Conservation (phyloP, 92 coral and sea anemone genomes). For the Ricordea florida region DNA sequence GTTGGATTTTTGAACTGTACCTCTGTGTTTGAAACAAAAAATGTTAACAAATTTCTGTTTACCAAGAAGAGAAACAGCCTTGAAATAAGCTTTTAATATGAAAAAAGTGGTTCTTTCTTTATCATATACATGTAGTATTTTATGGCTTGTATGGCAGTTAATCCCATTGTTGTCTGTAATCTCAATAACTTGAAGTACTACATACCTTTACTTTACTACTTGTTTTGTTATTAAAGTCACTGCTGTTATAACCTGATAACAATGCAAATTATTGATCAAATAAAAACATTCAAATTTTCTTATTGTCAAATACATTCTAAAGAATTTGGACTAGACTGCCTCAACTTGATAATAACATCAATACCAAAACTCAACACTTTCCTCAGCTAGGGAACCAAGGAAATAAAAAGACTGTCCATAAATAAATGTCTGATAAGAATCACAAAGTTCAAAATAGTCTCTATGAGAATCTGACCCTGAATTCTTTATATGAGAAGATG, state of each 20-base stretch:
- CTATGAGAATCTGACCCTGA: slow-evolving; percentile 4
- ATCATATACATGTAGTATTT: not conserved
- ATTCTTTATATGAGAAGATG: slow-evolving; percentile 2
- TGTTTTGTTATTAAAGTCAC: slow-evolving; percentile 1
- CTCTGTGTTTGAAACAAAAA: slow-evolving; percentile 1
- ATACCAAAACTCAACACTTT: slow-evolving; percentile 2
- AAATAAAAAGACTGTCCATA: not conserved
- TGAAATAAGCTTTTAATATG: not conserved
- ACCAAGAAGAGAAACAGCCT: not conserved
- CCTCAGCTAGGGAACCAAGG: not conserved
- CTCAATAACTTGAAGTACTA: not conserved
- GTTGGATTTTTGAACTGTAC: slow-evolving; percentile 1
- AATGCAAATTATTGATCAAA: slow-evolving; percentile 1
- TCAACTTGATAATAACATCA: slow-evolving; percentile 8
- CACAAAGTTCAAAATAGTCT: slow-evolving; percentile 2
- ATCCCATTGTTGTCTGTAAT: not conserved
- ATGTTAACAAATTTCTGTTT: not conserved
- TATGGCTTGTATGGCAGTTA: too few species aligned
- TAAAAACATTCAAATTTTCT: not conserved
- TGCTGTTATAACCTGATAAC: slow-evolving; percentile 3
- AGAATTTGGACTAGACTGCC: not conserved
- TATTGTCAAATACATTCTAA: slow-evolving; percentile 7
- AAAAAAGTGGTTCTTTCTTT: not conserved
- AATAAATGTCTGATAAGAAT: slow-evolving; percentile 2
- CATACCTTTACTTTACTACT: not conserved